Evolutionary conservation across 2,113 vertebrate genomes (phyloP).

Genomic region (Mirounga angustirostris): DNA sequence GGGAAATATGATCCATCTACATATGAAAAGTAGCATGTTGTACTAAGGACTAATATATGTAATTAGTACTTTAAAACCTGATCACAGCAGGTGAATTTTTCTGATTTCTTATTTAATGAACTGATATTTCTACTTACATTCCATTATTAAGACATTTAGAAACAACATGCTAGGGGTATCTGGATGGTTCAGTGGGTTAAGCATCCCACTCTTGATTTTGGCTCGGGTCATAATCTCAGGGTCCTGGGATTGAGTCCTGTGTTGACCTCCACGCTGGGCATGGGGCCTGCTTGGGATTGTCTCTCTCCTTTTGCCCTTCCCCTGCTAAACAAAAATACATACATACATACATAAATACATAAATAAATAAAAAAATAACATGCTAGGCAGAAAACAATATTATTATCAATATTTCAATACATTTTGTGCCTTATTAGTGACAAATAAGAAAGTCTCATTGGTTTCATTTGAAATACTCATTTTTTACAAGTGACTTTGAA

Average conservation of each 20-base stretch:
- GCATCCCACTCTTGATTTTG: background rate
- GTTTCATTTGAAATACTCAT: slow-evolving; percentile 53
- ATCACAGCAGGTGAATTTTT: slow-evolving; percentile 54
- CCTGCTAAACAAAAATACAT: background rate
- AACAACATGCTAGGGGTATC: background rate
- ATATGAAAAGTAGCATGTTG: slow-evolving; percentile 63
- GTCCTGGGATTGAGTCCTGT: background rate
- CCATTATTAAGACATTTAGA: slow-evolving; percentile 40
- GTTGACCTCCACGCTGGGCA: background rate
- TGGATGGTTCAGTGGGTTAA: background rate
- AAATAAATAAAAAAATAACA: background rate
- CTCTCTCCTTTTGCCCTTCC: background rate
- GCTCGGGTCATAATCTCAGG: background rate
- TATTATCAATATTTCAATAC: slow-evolving; percentile 59
- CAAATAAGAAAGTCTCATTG: slow-evolving; percentile 71
- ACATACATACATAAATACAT: background rate
- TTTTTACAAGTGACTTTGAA: background rate
- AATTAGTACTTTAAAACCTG: slow-evolving; percentile 72
- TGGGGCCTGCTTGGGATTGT: background rate
- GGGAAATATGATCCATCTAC: slow-evolving; percentile 50
- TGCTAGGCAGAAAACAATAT: background rate
- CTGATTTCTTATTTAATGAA: slow-evolving; percentile 70
- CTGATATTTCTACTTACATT: slow-evolving; percentile 54
- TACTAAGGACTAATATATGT: slow-evolving; percentile 55
- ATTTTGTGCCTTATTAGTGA: slow-evolving; percentile 70